Conservation (phyloP, 1,140 invertebrate species). For the Coptotermes formosanus region DNA sequence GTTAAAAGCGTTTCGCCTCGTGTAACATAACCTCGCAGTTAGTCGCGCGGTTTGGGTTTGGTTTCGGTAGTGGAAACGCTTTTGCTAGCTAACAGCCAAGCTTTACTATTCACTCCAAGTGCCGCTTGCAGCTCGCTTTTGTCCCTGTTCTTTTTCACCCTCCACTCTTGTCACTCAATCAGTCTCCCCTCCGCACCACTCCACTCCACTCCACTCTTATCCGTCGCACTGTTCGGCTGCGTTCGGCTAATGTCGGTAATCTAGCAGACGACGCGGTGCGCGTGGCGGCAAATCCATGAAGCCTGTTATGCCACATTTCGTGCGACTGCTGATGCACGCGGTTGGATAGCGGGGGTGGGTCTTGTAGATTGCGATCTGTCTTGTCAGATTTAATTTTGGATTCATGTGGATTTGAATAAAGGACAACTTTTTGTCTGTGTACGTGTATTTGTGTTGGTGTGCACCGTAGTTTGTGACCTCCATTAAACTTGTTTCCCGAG, state of each 20-base stretch:
- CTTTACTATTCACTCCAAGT: conserved; percentile 16
- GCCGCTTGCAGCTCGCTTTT: conserved; percentile 11
- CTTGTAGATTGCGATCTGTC: not conserved
- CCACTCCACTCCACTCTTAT: not conserved
- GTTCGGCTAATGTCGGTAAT: not conserved
- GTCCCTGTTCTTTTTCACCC: not conserved
- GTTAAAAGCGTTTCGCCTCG: conserved; percentile 2
- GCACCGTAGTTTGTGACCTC: not conserved
- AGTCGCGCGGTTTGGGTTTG: conserved; percentile 16
- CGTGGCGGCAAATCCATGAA: conserved; percentile 5
- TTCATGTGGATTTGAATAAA: not conserved
- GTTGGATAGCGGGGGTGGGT: not conserved
- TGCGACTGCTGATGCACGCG: conserved; percentile 2
- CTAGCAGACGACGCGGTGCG: not conserved
- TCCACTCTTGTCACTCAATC: conserved; percentile 17
- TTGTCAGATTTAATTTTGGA: not conserved
- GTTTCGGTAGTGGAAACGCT: conserved; percentile 14
- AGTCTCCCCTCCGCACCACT: not conserved
- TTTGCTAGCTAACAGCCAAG: conserved; percentile 15
- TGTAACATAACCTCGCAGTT: not conserved
- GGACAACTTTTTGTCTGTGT: not conserved
- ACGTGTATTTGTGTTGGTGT: not conserved
- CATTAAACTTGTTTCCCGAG: not conserved
- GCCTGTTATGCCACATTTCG: conserved; percentile 14
- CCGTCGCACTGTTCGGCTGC: not conserved